These are phyloP conservation scores for Hiodon tergisus DNA, from an alignment of 2,113 vertebrate genomes.

Conservation along the genomic window DNA sequence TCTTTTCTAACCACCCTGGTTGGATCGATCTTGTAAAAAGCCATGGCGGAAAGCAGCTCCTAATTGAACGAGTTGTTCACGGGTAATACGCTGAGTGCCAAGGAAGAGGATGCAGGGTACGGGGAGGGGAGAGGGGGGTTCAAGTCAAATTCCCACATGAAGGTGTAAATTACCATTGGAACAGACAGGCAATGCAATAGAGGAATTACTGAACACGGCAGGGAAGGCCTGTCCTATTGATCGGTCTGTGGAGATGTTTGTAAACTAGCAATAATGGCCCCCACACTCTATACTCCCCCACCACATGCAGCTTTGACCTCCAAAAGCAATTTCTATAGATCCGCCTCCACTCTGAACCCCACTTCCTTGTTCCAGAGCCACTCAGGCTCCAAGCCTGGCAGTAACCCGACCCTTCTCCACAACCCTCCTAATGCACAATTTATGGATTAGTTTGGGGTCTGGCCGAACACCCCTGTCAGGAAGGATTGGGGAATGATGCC, in stretches of 20 bases:
- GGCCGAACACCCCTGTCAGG: conserved; percentile 23
- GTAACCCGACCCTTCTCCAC: conserved; percentile 51
- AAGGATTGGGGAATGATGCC: conserved; percentile 37
- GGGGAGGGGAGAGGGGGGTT: conserved; percentile 14
- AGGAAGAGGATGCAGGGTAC: conserved; percentile 25
- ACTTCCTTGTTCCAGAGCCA: conserved; percentile 37
- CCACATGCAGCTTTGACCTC: conserved; percentile 40
- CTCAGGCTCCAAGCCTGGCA: conserved; percentile 25
- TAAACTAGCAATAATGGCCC: conserved; percentile 59
- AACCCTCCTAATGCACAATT: conserved; percentile 57
- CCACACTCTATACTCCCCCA: conserved; percentile 38
- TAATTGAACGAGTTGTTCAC: conserved; percentile 45
- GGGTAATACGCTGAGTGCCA: conserved; percentile 36
- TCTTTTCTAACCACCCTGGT: conserved; percentile 21
- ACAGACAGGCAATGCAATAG: conserved; percentile 49
- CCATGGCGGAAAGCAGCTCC: conserved; percentile 27
- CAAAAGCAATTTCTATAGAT: conserved; percentile 59
- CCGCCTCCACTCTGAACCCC: conserved; percentile 37
- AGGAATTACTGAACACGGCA: conserved; percentile 44
- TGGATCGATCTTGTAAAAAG: conserved; percentile 35
- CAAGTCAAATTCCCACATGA: conserved; percentile 37
- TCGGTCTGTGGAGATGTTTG: conserved; percentile 60
- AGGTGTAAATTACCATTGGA: conserved; percentile 54
- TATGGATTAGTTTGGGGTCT: conserved; percentile 66
- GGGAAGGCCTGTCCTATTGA: conserved; percentile 44